A percentile compares a stretch with the other conserved stretches of the same genome.
phyloP scores from a whole-genome alignment of 2,113 vertebrate species.

The Meriones unguiculatus region DNA sequence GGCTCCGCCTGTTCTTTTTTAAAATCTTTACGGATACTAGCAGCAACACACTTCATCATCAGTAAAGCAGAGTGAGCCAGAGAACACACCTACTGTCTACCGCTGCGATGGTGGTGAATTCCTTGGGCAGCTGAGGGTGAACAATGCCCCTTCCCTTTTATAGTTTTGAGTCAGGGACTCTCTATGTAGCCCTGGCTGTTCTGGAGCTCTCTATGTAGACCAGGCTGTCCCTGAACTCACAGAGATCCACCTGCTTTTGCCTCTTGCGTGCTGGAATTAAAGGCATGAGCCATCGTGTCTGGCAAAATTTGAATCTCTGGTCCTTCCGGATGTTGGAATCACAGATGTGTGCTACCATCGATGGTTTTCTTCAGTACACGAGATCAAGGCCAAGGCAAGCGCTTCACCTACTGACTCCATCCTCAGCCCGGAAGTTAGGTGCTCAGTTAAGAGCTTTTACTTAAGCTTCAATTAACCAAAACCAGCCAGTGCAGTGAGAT shows the following conservation, averaged over 20 bases:
- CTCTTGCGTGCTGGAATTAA: neutral
- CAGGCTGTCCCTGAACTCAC: neutral
- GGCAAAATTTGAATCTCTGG: neutral
- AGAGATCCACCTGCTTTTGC: neutral
- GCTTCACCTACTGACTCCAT: neutral
- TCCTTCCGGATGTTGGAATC: neutral
- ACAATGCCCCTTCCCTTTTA: neutral
- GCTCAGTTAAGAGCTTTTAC: neutral
- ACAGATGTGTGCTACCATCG: neutral
- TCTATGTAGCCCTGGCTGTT: neutral
- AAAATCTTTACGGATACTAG: neutral
- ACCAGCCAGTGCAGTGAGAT: neutral
- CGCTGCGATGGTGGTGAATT: neutral
- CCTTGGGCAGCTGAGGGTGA: neutral
- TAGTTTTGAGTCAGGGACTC: neutral
- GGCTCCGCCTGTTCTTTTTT: neutral
- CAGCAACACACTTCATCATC: neutral
- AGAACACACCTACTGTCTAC: neutral
- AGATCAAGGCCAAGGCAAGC: neutral
- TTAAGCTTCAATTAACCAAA: slow-evolving; percentile 6
- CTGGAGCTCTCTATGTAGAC: neutral
- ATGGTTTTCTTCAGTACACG: neutral
- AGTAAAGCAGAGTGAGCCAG: neutral
- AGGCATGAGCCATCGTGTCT: neutral
- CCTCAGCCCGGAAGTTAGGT: neutral